Evolutionary conservation across 1,140 invertebrate species (phyloP).

Genomic region (Bactericera cockerelli): DNA sequence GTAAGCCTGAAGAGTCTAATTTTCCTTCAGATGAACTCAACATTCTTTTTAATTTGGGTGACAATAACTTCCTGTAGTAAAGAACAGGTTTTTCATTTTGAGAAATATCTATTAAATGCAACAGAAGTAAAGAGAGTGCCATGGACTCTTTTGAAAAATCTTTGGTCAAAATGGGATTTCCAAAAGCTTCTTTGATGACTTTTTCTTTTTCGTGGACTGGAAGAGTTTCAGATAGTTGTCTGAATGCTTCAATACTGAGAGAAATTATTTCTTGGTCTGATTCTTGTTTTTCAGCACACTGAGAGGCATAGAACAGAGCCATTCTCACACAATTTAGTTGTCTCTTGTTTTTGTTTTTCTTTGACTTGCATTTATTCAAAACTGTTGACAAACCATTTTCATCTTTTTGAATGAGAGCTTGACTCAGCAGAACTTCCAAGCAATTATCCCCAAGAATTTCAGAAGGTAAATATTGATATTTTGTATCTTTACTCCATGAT

Average conservation of each 20-base stretch:
- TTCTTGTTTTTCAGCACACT: not conserved
- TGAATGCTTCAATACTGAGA: not conserved
- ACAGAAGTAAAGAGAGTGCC: not conserved
- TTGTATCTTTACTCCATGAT: conserved; percentile 3
- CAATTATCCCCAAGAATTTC: not conserved
- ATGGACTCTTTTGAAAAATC: not conserved
- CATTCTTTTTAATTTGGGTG: not conserved
- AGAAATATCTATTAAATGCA: not conserved
- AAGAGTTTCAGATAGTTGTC: not conserved
- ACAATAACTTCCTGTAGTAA: not conserved
- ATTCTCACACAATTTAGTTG: not conserved
- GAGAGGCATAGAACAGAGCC: not conserved
- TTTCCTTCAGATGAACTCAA: no score
- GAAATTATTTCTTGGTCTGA: not conserved
- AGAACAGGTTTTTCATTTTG: not conserved
- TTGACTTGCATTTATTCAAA: not conserved
- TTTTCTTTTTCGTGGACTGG: not conserved
- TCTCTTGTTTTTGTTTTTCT: not conserved
- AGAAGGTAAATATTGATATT: not conserved
- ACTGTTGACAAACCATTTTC: not conserved
- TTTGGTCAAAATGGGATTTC: not conserved
- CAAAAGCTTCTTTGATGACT: not conserved
- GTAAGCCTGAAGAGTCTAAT: not conserved
- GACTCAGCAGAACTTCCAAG: not conserved
- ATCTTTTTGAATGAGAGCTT: not conserved